Base-by-base conservation (phyloP, 2,113 vertebrate species). In the Protobothrops mucrosquamatus region DNA sequence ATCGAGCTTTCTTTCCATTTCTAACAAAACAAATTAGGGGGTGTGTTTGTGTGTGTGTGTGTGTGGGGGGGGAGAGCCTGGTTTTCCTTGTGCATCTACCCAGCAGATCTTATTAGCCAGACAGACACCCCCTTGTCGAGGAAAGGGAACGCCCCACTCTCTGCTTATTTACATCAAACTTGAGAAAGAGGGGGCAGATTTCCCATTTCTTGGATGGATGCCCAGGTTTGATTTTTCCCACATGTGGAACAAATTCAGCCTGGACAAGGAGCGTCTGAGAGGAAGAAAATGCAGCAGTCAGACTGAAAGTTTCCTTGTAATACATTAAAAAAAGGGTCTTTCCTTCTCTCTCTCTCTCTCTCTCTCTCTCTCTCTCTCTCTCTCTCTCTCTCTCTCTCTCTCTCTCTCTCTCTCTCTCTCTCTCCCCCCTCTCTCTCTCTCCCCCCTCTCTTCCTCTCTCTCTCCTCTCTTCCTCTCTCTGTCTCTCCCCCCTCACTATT, bases 161-260 rank as follows among this genome's bases (percentile, higher is more conserved):
- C 39, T 48, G 20, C 88, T 92, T 55, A 89, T 85, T 95, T 96
- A 93, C 91, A 91, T 95, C 95, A 96, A 59, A 74, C 74, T 51
- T 81, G 74, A 39, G 34, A 81, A 39, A 7, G 34, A 54, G 88
- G 55, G 57, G 74, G 74, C 43, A 43, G 94, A 90, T 48, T 93
- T 93, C 95, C 43, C 56, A 12, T 94, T 18, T 92, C n/a, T 92
- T 97, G 96, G 97, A 96, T 86, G 85, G 3, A 39, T 74, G 95
- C 95, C 94, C 51, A 18, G 94, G 0, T 89, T 94, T 96, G 93
- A 96, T 89, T 91, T 95, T 96, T 97, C 94, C 96, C 96, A 97
- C 92, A 96, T 97, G 95, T 94, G 91, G 93, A 96, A 97, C 64
- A 94, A 94, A 92, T 97, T 95, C 92, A 89, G 23, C 55, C 57